Conservation (phyloP, 2,888 invertebrate species). For the Sipha maydis region DNA sequence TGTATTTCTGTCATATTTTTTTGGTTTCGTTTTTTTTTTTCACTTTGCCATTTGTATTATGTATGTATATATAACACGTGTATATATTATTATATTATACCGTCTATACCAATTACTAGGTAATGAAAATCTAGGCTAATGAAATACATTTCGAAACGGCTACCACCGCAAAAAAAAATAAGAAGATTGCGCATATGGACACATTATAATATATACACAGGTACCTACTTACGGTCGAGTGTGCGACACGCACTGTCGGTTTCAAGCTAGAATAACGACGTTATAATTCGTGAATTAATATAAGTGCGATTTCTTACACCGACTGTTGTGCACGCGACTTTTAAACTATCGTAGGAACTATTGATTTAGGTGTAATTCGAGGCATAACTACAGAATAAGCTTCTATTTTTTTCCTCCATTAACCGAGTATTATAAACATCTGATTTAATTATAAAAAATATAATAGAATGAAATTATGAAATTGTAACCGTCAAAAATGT, state of each 20-base stretch:
- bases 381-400: too few relatives aligned
- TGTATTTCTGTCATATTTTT: background rate
- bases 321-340: background rate
- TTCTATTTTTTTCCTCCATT: too few relatives aligned
- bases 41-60: background rate
- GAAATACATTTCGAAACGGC: constrained; percentile 37
- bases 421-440: too few relatives aligned
- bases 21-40: background rate
- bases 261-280: constrained; percentile 22
- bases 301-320: background rate
- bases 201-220: background rate
- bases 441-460: too few relatives aligned
- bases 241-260: constrained; percentile 41
- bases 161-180: background rate
- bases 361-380: too few relatives aligned
- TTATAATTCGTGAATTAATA: constrained; percentile 7
- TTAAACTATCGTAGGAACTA: background rate
- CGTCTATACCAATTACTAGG: background rate
- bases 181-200: background rate
- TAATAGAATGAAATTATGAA: too few relatives aligned
- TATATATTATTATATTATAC: background rate
- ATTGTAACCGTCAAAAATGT: too few relatives aligned
- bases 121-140: constrained; percentile 48
- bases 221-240: constrained; percentile 23
- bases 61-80: background rate